A percentile compares a stretch with the other conserved stretches of the same genome.
Conservation (phyloP, 1,140 invertebrate species). For the Pteromalus puparum region DNA sequence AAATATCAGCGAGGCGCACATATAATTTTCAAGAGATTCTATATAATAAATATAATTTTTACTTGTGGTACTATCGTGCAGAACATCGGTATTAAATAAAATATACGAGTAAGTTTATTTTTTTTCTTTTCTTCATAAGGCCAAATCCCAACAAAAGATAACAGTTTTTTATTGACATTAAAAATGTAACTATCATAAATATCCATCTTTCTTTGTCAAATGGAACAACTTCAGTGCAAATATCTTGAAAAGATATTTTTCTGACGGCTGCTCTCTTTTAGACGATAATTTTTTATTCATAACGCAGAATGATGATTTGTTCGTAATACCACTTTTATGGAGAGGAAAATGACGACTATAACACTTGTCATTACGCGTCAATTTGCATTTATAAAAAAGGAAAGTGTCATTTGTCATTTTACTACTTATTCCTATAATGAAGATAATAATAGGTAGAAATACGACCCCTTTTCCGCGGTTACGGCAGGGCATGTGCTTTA, state of each 20-base stretch:
- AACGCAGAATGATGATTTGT: background rate
- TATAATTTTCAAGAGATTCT: too few relatives aligned
- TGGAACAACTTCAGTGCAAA: background rate
- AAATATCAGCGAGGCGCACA: too few relatives aligned
- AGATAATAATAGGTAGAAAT: background rate
- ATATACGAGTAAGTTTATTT: background rate
- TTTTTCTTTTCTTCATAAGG: background rate
- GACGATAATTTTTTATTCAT: background rate
- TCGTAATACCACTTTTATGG: background rate
- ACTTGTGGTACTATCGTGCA: background rate
- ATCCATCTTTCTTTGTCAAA: background rate
- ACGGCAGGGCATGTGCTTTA: too few relatives aligned
- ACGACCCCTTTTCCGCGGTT: too few relatives aligned
- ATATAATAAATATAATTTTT: background rate
- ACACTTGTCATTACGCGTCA: background rate
- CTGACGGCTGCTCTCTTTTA: background rate
- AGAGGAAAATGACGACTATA: background rate
- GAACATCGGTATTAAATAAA: background rate
- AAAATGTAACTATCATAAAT: background rate
- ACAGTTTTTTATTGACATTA: background rate
- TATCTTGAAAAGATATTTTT: background rate
- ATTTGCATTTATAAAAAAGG: background rate
- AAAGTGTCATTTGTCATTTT: background rate
- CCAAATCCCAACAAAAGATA: background rate
- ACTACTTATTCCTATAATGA: background rate